Percentiles rank a stretch among this genome's conserved stretches.
These are phyloP conservation scores for Sialis fuliginosa DNA, from an alignment of 2,888 invertebrate species.

Conservation along the genomic window DNA sequence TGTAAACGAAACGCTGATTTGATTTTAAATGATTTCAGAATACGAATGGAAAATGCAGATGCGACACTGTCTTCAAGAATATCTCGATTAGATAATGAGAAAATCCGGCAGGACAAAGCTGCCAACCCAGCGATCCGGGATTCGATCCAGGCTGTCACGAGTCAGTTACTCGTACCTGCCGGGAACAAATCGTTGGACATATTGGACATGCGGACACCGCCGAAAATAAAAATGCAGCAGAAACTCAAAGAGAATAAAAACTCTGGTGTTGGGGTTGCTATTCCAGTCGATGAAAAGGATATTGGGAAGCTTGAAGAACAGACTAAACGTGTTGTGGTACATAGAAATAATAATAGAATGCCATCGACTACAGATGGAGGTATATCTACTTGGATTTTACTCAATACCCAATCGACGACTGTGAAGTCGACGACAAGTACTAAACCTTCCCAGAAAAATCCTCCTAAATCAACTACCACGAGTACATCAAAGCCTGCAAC, in stretches of 20 bases:
- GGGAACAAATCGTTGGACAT: conserved; percentile 22
- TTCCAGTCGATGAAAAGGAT: conserved; percentile 40
- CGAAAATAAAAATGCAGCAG: conserved; percentile 37
- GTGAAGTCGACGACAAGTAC: conserved; percentile 11
- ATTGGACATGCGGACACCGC: conserved; percentile 41
- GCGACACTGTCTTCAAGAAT: neutral
- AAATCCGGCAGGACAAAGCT: conserved; percentile 23
- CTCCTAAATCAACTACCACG: conserved; percentile 11
- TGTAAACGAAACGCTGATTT: neutral
- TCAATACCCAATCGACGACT: conserved; percentile 35
- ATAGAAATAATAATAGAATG: conserved; percentile 2
- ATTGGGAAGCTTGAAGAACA: conserved; percentile 16
- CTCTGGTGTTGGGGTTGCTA: conserved; percentile 46
- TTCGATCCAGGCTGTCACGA: conserved; percentile 37
- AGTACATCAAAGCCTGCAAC: conserved; percentile 11
- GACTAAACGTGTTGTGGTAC: conserved; percentile 14
- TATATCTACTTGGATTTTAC: conserved; percentile 58
- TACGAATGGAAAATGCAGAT: conserved; percentile 4
- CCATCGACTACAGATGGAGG: conserved; percentile 32
- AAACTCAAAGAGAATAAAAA: conserved; percentile 24
- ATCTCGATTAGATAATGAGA: neutral
- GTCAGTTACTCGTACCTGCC: conserved; percentile 31
- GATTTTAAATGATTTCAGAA: neutral
- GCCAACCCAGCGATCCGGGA: conserved; percentile 32
- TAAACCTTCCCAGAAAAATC: conserved; percentile 6